A percentile compares a stretch with the other conserved stretches of the same genome.
Conservation (phyloP, 2,888 invertebrate genomes). For the Ceramica pisi region DNA sequence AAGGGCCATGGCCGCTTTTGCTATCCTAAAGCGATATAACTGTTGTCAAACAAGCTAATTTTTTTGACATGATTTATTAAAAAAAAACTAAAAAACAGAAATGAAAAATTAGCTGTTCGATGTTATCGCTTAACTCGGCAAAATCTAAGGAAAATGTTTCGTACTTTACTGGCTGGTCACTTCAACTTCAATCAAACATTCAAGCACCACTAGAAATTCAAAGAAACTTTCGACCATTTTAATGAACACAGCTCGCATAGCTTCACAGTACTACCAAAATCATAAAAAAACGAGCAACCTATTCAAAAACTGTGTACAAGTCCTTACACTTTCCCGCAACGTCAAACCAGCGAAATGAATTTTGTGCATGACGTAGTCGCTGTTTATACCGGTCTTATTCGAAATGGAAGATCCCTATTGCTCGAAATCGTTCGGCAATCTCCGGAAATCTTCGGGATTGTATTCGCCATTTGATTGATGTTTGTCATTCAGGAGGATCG, state of each 20-base stretch:
- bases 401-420: slow-evolving; percentile 40
- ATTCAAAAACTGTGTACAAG: slow-evolving; percentile 33
- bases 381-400: slow-evolving; percentile 52
- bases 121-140: too few relatives aligned
- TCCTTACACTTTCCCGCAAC: slow-evolving; percentile 27
- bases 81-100: too few relatives aligned
- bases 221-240: slow-evolving; percentile 11
- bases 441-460: slow-evolving; percentile 51
- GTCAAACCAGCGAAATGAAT: slow-evolving; percentile 47
- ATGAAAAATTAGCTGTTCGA: too few relatives aligned
- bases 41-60: neutral
- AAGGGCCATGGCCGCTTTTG: neutral
- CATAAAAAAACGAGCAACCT: slow-evolving; percentile 28
- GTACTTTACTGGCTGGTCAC: too few relatives aligned
- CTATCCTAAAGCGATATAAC: neutral
- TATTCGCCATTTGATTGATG: slow-evolving; percentile 53
- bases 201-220: neutral
- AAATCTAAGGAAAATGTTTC: too few relatives aligned
- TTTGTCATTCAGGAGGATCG: slow-evolving; percentile 53
- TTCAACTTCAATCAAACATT: neutral
- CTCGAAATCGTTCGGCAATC: slow-evolving; percentile 36
- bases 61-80: too few relatives aligned
- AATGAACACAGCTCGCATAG: slow-evolving; percentile 14
- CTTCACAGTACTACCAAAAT: slow-evolving; percentile 9
- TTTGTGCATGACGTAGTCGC: slow-evolving; percentile 50